Conservation (phyloP, 2,113 vertebrate species). For the Lagopus leucura region DNA sequence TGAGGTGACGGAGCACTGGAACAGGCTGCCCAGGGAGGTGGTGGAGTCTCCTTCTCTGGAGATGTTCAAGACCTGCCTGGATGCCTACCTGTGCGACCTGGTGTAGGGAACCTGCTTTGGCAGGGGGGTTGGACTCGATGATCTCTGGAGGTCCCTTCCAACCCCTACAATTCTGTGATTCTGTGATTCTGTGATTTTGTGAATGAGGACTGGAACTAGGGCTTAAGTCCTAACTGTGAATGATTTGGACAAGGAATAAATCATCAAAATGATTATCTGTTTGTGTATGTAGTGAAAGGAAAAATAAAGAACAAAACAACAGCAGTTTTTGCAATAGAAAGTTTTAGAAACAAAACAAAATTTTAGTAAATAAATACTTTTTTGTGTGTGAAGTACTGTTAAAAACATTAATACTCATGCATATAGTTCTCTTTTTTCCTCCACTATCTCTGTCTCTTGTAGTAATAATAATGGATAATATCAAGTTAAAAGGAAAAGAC, state of each 20-base stretch:
- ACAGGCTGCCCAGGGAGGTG: too few species aligned
- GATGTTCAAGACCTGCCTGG: too few species aligned
- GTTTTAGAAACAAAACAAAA: rapidly evolving
- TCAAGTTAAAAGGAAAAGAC: neutral
- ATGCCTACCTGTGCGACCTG: too few species aligned
- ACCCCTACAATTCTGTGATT: too few species aligned
- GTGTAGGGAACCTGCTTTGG: too few species aligned
- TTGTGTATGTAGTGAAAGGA: neutral
- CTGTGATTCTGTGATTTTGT: too few species aligned
- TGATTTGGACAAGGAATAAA: neutral
- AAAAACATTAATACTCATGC: neutral
- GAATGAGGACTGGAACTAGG: neutral
- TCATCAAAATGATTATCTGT: rapidly evolving
- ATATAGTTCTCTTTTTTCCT: neutral
- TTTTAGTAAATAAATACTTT: neutral
- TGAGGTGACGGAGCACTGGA: too few species aligned
- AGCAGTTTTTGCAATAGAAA: neutral
- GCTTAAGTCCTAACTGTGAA: neutral
- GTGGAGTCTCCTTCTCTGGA: too few species aligned
- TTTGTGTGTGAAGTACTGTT: neutral
- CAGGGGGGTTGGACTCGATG: too few species aligned
- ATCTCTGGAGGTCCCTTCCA: too few species aligned
- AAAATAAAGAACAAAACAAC: neutral
- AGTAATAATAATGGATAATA: neutral
- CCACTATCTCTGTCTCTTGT: neutral